These are phyloP conservation scores for Scaptomyza polygonia DNA, from an alignment of 2,888 invertebrate genomes.

Conservation along the genomic window DNA sequence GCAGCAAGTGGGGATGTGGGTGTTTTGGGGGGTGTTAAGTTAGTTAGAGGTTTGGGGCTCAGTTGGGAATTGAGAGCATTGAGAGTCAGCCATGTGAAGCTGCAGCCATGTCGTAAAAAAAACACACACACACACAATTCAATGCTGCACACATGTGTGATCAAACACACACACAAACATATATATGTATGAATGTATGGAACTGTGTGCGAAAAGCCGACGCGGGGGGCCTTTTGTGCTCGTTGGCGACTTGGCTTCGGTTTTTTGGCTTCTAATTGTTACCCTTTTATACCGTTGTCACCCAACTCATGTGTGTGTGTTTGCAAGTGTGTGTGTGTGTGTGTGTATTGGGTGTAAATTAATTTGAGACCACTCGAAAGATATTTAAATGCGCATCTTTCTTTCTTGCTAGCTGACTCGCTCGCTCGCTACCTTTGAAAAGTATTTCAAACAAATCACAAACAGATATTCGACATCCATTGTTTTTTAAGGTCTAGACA, in stretches of 20 bases:
- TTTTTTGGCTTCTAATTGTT: conserved; percentile 74
- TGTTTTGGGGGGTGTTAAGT: not conserved
- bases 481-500: conserved; percentile 76
- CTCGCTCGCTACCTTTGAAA: conserved; percentile 41
- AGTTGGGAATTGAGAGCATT: conserved; percentile 35
- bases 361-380: conserved; percentile 70
- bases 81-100: conserved; percentile 57
- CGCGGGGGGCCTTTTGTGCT: conserved; percentile 53
- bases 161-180: conserved; percentile 16
- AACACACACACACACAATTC: conserved; percentile 24
- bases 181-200: conserved; percentile 12
- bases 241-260: conserved; percentile 65
- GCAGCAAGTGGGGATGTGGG: not conserved
- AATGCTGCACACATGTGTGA: conserved; percentile 40
- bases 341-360: conserved; percentile 72
- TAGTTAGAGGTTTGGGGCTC: not conserved
- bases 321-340: conserved; percentile 19
- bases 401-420: not conserved
- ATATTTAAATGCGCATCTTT: conserved; percentile 60
- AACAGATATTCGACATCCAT: conserved; percentile 77
- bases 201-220: conserved; percentile 48
- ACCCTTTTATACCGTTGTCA: conserved; percentile 47
- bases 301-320: conserved; percentile 29
- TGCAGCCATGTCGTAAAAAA: conserved; percentile 28
- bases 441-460: conserved; percentile 79